Base-by-base conservation (phyloP, 2,888 invertebrate genomes). In the Cosmia pyralina region DNA sequence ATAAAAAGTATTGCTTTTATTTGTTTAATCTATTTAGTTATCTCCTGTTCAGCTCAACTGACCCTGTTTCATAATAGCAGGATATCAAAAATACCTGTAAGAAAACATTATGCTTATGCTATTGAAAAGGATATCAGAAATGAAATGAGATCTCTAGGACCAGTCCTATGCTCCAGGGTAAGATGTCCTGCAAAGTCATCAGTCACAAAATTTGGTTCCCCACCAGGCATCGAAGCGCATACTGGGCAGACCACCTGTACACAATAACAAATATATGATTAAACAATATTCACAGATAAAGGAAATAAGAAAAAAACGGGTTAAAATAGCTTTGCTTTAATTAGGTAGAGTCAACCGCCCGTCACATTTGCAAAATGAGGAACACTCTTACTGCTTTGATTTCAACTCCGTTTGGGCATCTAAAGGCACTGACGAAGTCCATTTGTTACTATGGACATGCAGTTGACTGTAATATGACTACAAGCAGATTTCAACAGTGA, bases 121-220 rank as follows among this genome's bases (percentile, higher is more conserved):
- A 74, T 88, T 89, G 80, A 96, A 97, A 97, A 97, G 97, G 97
- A 97, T 97, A 97, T 97, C 91, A 98, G 96, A 97, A 98, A 98
- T 88, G 98, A 98, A 94, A 98, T 99, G 91, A 99, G 97, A 97
- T 99, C 99, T 94, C 99, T 97, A 88, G 98, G 98, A 90, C 98
- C 98, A 91, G 97, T 97, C 90, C 99, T 97, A 96, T 99, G 99
- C 94, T 99, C 99, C 87, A 99, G 96, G 80, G 98, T 98, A 91
- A 99, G 97, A 97, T 99, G 99, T 89, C 98, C 98, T 85, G 99
- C 98, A 96, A 99, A 99, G 97, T 99, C 99, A 96, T 99, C 99
- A 83, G 99, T 99, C 95, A 99, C 98, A 93, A 99, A 98, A 96
- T 99, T 99, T 79, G 99, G 99, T 94, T 99, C 99, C 70, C 99